Base-by-base conservation (phyloP, 2,113 vertebrate genomes). In the Poeciliopsis prolifica region DNA sequence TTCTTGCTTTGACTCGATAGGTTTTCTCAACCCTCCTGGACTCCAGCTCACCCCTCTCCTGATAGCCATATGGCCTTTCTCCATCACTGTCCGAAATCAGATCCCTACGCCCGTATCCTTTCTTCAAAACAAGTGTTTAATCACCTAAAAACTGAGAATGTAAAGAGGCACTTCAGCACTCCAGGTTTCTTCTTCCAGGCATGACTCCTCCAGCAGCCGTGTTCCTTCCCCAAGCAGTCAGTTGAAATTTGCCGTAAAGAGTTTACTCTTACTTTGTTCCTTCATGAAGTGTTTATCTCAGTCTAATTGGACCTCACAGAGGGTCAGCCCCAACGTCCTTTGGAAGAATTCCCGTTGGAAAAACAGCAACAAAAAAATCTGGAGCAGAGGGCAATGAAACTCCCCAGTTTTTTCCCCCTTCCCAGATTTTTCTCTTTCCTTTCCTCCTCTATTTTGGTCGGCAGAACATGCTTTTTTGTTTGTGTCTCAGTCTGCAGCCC, bases 1-100 rank as follows among this genome's bases (percentile, higher is more conserved):
- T 17, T 87, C 88, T 74, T 87, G 74, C 5, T 82, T 81, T 74
- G 79, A 69, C 81, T 86, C 84, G 10, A 90, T 67, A 80, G 92
- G 81, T 82, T 91, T 92, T 31, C 84, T 88, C 87, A 83, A 5
- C 64, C 83, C 82, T 67, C 81, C 90, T 13, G 90, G 90, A 81
- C 89, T 92, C 91, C 92, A 94, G 88, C 92, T 94, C 71, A 91
- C 78, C 71, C 90, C 94, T 89, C 92, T 90, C 76, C 83, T 92
- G 30, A 94, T 5, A 33, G 90, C 85, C 70, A 60, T 33, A 26
- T 92, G 92, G 69, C 79, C 89, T 65, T 75, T 90, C 61, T 95
- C 93, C 76, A 86, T 87, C 35, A 1, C 54, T 31, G 65, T 30
- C 37, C 66, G 62, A 54, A 44, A 67, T 69, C 35, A 40, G 74